phyloP scores from a whole-genome alignment of 2,797 vertebrate species.

The Rhincodon typus region DNA sequence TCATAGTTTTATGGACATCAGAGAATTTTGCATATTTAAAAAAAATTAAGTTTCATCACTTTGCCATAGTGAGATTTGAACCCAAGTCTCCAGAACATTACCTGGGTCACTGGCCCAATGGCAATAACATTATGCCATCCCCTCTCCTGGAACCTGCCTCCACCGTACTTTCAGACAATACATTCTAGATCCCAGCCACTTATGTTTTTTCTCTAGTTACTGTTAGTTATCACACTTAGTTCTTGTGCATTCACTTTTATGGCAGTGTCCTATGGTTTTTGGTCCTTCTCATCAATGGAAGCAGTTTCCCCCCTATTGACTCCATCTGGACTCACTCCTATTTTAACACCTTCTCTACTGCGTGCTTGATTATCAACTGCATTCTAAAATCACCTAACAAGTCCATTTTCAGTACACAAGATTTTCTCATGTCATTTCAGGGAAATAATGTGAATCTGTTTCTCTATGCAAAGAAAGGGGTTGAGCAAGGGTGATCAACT shows the following conservation, averaged over 20 bases:
- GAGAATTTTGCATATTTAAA: too few relatives aligned
- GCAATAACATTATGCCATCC: too few relatives aligned
- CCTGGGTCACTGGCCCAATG: too few relatives aligned
- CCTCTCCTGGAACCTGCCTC: neutral
- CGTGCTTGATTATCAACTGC: too few relatives aligned
- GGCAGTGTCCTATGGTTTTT: neutral
- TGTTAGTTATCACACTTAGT: neutral
- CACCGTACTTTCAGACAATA: neutral
- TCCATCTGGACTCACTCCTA: neutral
- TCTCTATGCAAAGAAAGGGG: neutral
- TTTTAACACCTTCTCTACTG: neutral
- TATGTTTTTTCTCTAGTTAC: neutral
- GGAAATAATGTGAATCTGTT: neutral
- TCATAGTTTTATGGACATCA: too few relatives aligned
- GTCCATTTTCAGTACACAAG: neutral
- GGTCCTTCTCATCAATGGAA: neutral
- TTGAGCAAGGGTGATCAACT: neutral
- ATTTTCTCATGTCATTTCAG: neutral
- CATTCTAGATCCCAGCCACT: neutral
- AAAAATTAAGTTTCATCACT: too few relatives aligned
- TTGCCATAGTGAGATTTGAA: too few relatives aligned
- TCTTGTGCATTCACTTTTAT: too few relatives aligned
- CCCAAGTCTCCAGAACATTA: too few relatives aligned
- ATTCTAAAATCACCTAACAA: too few relatives aligned
- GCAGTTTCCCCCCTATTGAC: too few relatives aligned